Conservation (phyloP, 2,888 invertebrate genomes). For the Latrodectus hesperus region DNA sequence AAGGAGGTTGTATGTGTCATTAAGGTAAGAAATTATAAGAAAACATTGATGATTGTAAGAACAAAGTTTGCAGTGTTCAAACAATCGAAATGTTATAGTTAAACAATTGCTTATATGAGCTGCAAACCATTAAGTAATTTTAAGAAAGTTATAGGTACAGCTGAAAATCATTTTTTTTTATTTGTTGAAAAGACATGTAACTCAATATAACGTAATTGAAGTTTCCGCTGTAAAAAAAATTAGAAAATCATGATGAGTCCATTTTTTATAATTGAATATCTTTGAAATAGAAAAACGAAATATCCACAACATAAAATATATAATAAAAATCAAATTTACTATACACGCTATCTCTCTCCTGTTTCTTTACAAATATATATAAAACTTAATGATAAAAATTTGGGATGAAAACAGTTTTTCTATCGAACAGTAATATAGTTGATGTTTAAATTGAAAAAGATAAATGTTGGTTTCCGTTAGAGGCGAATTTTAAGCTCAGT, state of each 20-base stretch:
- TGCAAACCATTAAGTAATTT: conserved; percentile 57
- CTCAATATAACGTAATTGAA: conserved; percentile 17
- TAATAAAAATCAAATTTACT: conserved; percentile 69
- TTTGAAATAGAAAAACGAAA: conserved; percentile 49
- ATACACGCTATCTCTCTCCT: conserved; percentile 57
- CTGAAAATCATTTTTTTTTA: conserved; percentile 61
- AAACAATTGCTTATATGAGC: conserved; percentile 55
- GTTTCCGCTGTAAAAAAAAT: conserved; percentile 21
- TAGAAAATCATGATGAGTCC: conserved; percentile 65
- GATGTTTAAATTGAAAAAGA: conserved; percentile 60
- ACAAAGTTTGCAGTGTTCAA: background rate
- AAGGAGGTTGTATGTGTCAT: no score
- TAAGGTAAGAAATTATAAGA: no score
- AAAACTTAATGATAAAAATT: conserved; percentile 41
- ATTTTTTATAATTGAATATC: conserved; percentile 68
- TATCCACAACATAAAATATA: conserved; percentile 52
- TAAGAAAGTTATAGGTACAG: conserved; percentile 57
- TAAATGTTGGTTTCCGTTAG: conserved; percentile 36
- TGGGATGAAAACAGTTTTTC: conserved; percentile 63
- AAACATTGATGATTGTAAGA: background rate
- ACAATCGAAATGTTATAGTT: conserved; percentile 38
- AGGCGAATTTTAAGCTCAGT: conserved; percentile 43
- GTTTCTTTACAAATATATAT: background rate
- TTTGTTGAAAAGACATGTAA: conserved; percentile 47
- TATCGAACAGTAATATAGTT: conserved; percentile 66